Base-by-base conservation (phyloP, 2,113 vertebrate genomes). In the Peucedramus taeniatus region DNA sequence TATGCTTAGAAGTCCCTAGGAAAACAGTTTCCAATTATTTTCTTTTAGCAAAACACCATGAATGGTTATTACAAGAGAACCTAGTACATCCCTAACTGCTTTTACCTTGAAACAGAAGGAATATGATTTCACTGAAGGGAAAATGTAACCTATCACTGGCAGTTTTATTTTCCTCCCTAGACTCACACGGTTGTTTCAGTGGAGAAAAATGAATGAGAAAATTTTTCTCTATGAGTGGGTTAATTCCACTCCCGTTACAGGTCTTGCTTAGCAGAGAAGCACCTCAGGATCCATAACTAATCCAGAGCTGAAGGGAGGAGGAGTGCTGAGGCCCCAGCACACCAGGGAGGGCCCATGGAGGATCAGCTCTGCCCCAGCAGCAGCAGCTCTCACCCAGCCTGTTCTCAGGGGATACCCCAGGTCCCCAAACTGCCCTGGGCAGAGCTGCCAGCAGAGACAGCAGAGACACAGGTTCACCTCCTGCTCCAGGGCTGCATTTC, bases 251-350 rank as follows among this genome's bases (percentile, higher is more conserved):
- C 15, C 28, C 27, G 13, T 15, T 44, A 21, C 15, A 56, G 42
- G 22, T 18, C 15, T 54, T 28, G 15, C 53, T 76, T 28, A 20
- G 11, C 45, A 60, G 59, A 69, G 61, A 8, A 74, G 17, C 0
- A 0, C 7, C 30, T 40, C 16, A 49, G 31, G 1, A 8, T 37
- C 70, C 28, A 37, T 5, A 22, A 6, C 5, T 10, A 3, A 9
- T 6, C 5, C 51, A 19, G 27, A 40, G 13, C 1, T 33, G 19
- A 45, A 78, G 21, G 35, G 28, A 75, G 37, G 17, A 30, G 19
- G 7, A 33, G 15, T 28, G n/a, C 8, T 0, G 21, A 56, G 9
- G 26, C 22, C 28, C 23, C 56, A 45, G 30, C 21, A 31, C 47
- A 49, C 0, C 47, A 23, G 14, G 1, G 15, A 64, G 11, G 28